A percentile compares a stretch with the other conserved stretches of the same genome.
Evolutionary conservation across 2,888 invertebrate genomes (phyloP).

Genomic region (Zele albiditarsus): DNA sequence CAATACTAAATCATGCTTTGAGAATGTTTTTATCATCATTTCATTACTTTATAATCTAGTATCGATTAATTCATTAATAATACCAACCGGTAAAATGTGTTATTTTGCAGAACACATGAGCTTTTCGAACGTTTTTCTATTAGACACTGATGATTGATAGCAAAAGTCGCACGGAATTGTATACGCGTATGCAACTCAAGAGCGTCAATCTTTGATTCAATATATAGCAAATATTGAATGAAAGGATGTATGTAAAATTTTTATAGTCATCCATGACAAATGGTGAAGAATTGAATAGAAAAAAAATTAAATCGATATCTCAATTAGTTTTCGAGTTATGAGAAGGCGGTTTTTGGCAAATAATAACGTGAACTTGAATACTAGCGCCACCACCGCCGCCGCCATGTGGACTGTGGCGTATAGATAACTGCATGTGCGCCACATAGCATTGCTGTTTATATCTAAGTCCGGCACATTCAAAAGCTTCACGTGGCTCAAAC

Average conservation of each 20-base stretch:
- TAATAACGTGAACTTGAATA: slow-evolving; percentile 10
- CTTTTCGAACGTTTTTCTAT: too few species aligned
- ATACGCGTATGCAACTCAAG: neutral
- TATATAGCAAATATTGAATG: slow-evolving; percentile 44
- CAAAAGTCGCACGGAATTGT: neutral
- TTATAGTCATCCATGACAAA: slow-evolving; percentile 58
- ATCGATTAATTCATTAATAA: too few species aligned
- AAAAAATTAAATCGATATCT: slow-evolving; percentile 53
- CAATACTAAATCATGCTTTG: too few species aligned
- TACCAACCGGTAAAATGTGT: too few species aligned
- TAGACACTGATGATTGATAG: too few species aligned
- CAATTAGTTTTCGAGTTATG: slow-evolving; percentile 53
- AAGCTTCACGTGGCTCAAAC: too few species aligned
- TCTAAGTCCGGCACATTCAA: too few species aligned
- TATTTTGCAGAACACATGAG: too few species aligned
- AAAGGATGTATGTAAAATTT: slow-evolving; percentile 9
- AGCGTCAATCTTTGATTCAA: slow-evolving; percentile 44
- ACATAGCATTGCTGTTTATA: neutral
- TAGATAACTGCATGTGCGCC: slow-evolving; percentile 1
- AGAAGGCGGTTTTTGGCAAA: slow-evolving; percentile 55
- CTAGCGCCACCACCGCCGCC: neutral
- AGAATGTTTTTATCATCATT: too few species aligned
- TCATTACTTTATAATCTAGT: too few species aligned
- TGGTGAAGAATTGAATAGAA: slow-evolving; percentile 44
- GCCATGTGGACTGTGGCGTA: too few species aligned